These are phyloP conservation scores for Drosophila fungiperda DNA, from an alignment of 2,888 invertebrate genomes.

Conservation along the genomic window DNA sequence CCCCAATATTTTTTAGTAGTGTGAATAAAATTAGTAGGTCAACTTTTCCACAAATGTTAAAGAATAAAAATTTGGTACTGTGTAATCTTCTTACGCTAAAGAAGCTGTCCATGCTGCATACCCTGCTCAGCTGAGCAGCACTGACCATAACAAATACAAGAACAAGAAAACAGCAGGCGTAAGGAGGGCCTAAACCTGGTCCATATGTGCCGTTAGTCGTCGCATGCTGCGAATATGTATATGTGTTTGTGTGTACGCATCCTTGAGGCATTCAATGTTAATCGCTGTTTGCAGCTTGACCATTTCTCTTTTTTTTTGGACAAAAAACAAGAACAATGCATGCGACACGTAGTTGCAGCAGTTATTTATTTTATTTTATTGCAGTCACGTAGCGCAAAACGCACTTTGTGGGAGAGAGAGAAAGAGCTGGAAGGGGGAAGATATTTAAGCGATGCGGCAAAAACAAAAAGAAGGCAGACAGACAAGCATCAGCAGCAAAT, in stretches of 20 bases:
- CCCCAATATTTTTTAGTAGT: background rate
- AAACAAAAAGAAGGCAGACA: slow-evolving; percentile 57
- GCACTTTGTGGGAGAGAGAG: slow-evolving; percentile 19
- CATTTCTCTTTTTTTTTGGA: slow-evolving; percentile 47
- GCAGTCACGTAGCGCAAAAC: slow-evolving; percentile 67
- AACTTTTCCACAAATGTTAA: background rate
- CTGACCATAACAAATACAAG: slow-evolving; percentile 19
- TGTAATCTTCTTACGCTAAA: slow-evolving; percentile 16
- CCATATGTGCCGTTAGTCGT: slow-evolving; percentile 38
- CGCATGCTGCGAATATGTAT: slow-evolving; percentile 38
- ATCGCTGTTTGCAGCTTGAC: slow-evolving; percentile 28
- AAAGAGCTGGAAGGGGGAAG: background rate
- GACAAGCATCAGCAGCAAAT: slow-evolving; percentile 40
- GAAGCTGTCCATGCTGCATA: slow-evolving; percentile 36
- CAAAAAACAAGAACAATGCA: slow-evolving; percentile 30
- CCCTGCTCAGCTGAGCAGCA: slow-evolving; percentile 25
- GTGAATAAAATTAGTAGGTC: background rate
- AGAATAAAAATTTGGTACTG: background rate
- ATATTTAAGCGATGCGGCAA: slow-evolving; percentile 50
- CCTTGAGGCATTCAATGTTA: slow-evolving; percentile 51
- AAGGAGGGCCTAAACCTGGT: slow-evolving; percentile 24
- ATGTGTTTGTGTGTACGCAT: slow-evolving; percentile 18
- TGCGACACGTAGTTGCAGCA: slow-evolving; percentile 72
- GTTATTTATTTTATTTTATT: slow-evolving; percentile 67
- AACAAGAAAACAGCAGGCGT: background rate